phyloP scores from a whole-genome alignment of 2,113 vertebrate species.

The Kryptolebias marmoratus region DNA sequence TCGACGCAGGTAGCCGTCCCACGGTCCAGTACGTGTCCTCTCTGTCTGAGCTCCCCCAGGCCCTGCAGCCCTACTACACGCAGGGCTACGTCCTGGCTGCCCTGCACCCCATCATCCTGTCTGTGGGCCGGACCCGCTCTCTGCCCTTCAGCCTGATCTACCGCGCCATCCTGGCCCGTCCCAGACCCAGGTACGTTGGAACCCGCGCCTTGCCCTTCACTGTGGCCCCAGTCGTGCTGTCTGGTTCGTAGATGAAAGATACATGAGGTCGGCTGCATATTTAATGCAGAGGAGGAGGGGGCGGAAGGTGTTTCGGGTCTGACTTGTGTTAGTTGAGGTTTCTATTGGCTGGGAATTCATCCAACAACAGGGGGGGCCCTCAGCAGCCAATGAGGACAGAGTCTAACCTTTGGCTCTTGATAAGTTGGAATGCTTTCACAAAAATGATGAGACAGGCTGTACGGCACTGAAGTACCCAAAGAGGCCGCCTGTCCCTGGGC shows the following conservation, averaged over 20 bases:
- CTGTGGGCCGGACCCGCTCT: constrained; percentile 81
- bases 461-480: too few species aligned
- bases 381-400: constrained; percentile 52
- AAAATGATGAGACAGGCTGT: too few species aligned
- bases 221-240: constrained; percentile 1
- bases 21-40: constrained; percentile 90
- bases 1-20: constrained; percentile 85
- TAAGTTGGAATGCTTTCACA: neutral
- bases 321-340: neutral
- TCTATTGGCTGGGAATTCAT: constrained; percentile 56
- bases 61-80: constrained; percentile 91
- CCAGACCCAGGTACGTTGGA: constrained; percentile 83
- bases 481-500: too few species aligned
- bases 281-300: constrained; percentile 56
- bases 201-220: neutral
- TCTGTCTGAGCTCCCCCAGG: constrained; percentile 87
- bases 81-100: constrained; percentile 88
- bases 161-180: constrained; percentile 87
- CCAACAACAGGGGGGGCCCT: constrained; percentile 55
- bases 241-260: constrained; percentile 69
- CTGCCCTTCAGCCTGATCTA: constrained; percentile 91
- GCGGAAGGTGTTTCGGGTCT: constrained; percentile 25
- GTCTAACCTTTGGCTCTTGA: neutral
- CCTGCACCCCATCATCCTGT: constrained; percentile 91
- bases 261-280: constrained; percentile 68